phyloP scores from a whole-genome alignment of 2,113 vertebrate species.

The Delphinapterus leucas region DNA sequence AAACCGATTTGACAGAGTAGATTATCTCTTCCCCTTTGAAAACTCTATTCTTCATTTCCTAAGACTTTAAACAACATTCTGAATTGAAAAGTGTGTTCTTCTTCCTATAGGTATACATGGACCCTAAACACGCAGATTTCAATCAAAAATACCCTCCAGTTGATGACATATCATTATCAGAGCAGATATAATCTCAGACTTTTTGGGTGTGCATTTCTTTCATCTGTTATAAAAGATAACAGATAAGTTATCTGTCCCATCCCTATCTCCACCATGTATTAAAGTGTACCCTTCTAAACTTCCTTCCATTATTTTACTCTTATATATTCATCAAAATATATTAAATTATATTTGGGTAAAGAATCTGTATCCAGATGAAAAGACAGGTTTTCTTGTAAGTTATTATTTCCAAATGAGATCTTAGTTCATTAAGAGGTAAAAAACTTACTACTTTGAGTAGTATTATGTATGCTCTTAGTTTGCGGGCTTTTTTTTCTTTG shows the following conservation, averaged over 20 bases:
- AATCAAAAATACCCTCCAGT: background rate
- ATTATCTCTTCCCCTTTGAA: background rate
- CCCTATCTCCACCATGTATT: background rate
- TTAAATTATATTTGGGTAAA: background rate
- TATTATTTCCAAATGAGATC: background rate
- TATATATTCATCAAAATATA: background rate
- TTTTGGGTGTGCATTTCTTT: background rate
- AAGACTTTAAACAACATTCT: constrained; percentile 9
- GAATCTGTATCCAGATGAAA: background rate
- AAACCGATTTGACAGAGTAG: background rate
- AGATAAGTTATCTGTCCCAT: too few species aligned
- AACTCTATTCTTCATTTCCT: background rate
- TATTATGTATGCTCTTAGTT: background rate
- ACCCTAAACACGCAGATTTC: background rate
- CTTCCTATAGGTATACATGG: background rate
- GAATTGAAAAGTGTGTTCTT: background rate
- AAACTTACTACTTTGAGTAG: background rate
- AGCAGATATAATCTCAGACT: background rate
- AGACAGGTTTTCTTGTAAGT: background rate
- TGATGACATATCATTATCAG: background rate
- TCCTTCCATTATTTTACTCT: background rate
- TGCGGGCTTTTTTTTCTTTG: background rate
- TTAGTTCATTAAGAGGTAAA: background rate
- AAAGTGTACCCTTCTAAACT: background rate
- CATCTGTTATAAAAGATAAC: background rate